Percentiles rank a stretch among this genome's conserved stretches.
phyloP scores from a whole-genome alignment of 2,113 vertebrate genomes.

The Lates calcarifer region DNA sequence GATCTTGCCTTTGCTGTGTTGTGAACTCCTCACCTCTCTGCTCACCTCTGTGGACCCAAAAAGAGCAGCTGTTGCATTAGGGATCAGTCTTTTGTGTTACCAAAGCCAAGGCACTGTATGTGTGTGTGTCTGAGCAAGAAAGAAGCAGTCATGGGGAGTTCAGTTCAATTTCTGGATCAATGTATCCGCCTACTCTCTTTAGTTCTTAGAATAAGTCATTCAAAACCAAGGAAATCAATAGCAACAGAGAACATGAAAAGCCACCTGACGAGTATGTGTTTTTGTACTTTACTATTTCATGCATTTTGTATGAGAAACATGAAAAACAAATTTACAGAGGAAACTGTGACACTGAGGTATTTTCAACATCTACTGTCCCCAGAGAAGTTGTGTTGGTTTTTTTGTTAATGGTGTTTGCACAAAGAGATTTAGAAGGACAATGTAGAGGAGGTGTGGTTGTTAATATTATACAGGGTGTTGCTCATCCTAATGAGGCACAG shows the following conservation, averaged over 20 bases:
- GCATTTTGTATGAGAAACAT: constrained; percentile 5
- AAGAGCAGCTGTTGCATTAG: constrained; percentile 38
- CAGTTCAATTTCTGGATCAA: constrained; percentile 68
- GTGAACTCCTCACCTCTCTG: constrained; percentile 31
- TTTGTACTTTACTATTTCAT: constrained; percentile 3
- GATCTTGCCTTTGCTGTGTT: constrained; percentile 21
- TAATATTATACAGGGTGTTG: constrained; percentile 49
- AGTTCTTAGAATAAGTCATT: constrained; percentile 43
- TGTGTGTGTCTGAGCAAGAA: constrained; percentile 9
- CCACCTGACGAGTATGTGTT: background rate
- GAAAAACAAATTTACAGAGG: background rate
- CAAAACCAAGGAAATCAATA: constrained; percentile 49
- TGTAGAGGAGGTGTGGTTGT: constrained; percentile 18
- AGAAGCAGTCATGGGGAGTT: constrained; percentile 54
- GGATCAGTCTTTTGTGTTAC: constrained; percentile 30
- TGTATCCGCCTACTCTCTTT: constrained; percentile 48
- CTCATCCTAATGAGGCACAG: constrained; percentile 58
- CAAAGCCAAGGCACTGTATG: constrained; percentile 3
- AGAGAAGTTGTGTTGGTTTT: background rate
- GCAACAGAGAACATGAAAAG: constrained; percentile 10
- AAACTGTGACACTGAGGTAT: background rate
- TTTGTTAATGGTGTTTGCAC: constrained; percentile 20
- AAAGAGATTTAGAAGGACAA: constrained; percentile 22
- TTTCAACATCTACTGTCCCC: constrained; percentile 1
- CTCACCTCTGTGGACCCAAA: constrained; percentile 41